Evolutionary conservation across 2,113 vertebrate species (phyloP).

Genomic region (Gasterosteus nipponicus): DNA sequence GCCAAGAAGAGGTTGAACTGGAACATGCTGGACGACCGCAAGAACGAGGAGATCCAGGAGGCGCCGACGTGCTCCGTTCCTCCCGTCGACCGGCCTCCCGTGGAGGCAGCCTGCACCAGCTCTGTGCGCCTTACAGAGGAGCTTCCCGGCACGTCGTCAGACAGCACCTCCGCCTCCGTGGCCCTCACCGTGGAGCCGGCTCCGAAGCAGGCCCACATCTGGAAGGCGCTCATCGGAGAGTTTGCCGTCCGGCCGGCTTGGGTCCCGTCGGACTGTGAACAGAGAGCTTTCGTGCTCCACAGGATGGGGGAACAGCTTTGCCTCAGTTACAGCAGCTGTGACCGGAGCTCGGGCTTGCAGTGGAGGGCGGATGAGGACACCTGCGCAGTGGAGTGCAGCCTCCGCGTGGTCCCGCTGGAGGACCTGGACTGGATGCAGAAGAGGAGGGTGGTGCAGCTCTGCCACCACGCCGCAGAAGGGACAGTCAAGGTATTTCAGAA

Average conservation of each 20-base stretch:
- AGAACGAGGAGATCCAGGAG: constrained; percentile 68
- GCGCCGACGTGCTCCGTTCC: constrained; percentile 69
- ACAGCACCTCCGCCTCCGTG: constrained; percentile 71
- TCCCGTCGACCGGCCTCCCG: not conserved
- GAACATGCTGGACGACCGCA: constrained; percentile 93
- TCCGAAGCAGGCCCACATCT: constrained; percentile 68
- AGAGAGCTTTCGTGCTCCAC: constrained; percentile 82
- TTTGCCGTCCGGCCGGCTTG: constrained; percentile 80
- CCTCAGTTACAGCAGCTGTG: constrained; percentile 75
- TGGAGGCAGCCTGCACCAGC: constrained; percentile 53
- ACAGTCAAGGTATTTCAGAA: constrained; percentile 80
- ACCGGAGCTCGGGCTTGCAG: constrained; percentile 63
- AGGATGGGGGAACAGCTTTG: constrained; percentile 80
- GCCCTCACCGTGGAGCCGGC: constrained; percentile 78
- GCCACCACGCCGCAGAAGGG: constrained; percentile 80
- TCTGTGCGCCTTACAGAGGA: constrained; percentile 58
- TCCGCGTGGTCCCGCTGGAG: constrained; percentile 84
- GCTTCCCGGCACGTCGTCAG: constrained; percentile 60
- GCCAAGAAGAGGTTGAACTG: constrained; percentile 88
- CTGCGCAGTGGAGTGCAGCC: constrained; percentile 79
- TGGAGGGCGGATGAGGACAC: constrained; percentile 48
- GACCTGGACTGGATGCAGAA: constrained; percentile 96
- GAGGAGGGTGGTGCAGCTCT: constrained; percentile 89
- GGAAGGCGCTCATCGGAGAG: constrained; percentile 90
- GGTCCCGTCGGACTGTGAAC: constrained; percentile 66